Conservation (phyloP, 2,797 vertebrate genomes). For the Mastacembelus armatus region DNA sequence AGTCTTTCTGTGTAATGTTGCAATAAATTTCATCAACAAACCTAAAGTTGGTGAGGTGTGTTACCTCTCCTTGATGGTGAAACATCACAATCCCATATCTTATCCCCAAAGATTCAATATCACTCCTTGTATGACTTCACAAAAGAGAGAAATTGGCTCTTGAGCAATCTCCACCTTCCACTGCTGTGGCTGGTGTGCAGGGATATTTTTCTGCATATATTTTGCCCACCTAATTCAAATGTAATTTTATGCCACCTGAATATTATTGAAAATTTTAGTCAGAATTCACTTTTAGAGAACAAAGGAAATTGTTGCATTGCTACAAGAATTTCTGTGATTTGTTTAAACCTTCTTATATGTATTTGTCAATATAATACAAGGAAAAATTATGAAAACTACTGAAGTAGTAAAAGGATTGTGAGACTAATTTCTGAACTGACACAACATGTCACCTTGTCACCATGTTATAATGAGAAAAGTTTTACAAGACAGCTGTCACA, state of each 20-base stretch:
- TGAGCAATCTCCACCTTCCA: slow-evolving; percentile 37
- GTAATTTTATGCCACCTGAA: neutral
- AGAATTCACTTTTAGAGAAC: too few species aligned
- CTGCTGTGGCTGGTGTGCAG: slow-evolving; percentile 1
- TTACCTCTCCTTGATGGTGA: slow-evolving; percentile 35
- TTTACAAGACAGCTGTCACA: too few species aligned
- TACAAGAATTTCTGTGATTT: too few species aligned
- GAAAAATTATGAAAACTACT: too few species aligned
- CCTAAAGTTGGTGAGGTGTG: slow-evolving; percentile 21
- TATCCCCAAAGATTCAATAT: slow-evolving; percentile 54
- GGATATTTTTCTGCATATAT: slow-evolving; percentile 10
- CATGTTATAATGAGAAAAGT: neutral
- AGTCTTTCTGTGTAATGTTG: slow-evolving; percentile 43
- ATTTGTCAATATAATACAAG: too few species aligned
- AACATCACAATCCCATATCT: slow-evolving; percentile 41
- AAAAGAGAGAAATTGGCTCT: slow-evolving; percentile 49
- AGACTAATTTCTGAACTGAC: slow-evolving; percentile 8
- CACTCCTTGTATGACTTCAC: slow-evolving; percentile 54
- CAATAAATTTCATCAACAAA: slow-evolving; percentile 70
- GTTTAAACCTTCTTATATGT: too few species aligned
- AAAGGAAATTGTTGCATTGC: too few species aligned
- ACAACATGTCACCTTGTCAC: neutral
- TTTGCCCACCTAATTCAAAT: neutral
- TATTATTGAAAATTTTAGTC: neutral
- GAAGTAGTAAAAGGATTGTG: too few species aligned